phyloP scores from a whole-genome alignment of 2,888 invertebrate species.

The Aradus depressus region DNA sequence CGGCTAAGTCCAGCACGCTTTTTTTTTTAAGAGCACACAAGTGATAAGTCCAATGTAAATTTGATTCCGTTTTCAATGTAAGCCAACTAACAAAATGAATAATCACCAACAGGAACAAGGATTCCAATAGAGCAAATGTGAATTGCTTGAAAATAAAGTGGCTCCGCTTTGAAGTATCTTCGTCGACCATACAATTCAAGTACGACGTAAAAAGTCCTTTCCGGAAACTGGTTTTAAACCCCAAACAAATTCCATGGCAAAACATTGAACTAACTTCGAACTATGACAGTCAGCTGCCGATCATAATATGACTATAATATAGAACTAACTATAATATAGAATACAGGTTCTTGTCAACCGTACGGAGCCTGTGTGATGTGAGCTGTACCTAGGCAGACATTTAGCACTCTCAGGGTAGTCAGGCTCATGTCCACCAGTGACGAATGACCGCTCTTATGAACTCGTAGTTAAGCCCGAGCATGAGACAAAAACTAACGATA shows the following conservation, averaged over 20 bases:
- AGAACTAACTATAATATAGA: background rate
- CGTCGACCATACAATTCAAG: background rate
- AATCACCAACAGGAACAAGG: background rate
- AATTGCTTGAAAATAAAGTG: no score
- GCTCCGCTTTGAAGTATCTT: background rate
- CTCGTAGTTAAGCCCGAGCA: no score
- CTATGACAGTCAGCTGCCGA: background rate
- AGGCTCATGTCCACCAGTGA: no score
- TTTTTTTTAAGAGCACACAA: no score
- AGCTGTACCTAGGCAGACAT: background rate
- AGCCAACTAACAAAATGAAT: background rate
- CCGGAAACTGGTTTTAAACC: background rate
- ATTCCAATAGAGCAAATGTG: background rate
- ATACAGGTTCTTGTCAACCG: background rate
- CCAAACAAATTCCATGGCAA: background rate
- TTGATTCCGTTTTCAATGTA: background rate
- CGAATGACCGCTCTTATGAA: no score
- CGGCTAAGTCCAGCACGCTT: no score
- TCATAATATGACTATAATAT: background rate
- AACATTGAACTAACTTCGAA: background rate
- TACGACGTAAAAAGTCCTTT: background rate
- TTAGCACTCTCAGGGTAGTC: no score
- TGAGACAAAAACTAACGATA: no score
- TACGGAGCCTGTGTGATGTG: background rate
- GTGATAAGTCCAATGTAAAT: no score